Conservation (phyloP, 37 sponge, comb jelly and placozoan species). For the Chondrilla cf. caribensis region DNA sequence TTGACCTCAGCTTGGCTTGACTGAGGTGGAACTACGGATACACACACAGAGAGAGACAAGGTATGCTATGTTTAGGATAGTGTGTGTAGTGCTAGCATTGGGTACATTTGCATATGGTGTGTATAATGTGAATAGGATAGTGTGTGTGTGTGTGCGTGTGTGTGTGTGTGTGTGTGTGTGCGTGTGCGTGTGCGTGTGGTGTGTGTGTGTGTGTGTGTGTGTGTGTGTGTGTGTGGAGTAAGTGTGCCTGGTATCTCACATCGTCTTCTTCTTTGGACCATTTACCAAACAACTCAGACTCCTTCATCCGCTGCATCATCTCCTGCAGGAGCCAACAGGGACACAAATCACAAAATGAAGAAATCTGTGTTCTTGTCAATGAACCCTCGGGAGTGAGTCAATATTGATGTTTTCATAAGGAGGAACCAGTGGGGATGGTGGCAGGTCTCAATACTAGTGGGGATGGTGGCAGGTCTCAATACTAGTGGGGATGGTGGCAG, state of each 20-base stretch:
- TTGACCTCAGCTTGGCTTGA: conserved; percentile 90
- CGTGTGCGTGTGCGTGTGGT: background rate
- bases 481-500: too few species aligned
- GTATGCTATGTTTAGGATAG: too few species aligned
- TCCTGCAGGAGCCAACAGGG: conserved; percentile 18
- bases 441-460: too few species aligned
- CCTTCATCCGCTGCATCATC: conserved; percentile 85
- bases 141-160: conserved; percentile 1
- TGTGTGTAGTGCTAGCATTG: too few species aligned
- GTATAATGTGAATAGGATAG: too few species aligned
- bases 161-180: conserved; percentile 9
- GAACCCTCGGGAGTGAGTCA: too few species aligned
- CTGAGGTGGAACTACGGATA: conserved; percentile 93
- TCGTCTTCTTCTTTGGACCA: conserved; percentile 96
- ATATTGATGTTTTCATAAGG: too few species aligned
- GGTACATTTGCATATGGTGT: too few species aligned
- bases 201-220: background rate
- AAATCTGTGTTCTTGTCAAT: too few species aligned
- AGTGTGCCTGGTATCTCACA: background rate
- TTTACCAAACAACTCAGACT: conserved; percentile 91
- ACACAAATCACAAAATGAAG: too few species aligned
- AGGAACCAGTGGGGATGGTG: too few species aligned
- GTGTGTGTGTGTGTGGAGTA: background rate
- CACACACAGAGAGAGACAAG: background rate
- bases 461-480: too few species aligned